Percentiles rank a stretch among this genome's conserved stretches.
Conservation (phyloP, 2,113 vertebrate genomes). For the Halichoerus grypus region DNA sequence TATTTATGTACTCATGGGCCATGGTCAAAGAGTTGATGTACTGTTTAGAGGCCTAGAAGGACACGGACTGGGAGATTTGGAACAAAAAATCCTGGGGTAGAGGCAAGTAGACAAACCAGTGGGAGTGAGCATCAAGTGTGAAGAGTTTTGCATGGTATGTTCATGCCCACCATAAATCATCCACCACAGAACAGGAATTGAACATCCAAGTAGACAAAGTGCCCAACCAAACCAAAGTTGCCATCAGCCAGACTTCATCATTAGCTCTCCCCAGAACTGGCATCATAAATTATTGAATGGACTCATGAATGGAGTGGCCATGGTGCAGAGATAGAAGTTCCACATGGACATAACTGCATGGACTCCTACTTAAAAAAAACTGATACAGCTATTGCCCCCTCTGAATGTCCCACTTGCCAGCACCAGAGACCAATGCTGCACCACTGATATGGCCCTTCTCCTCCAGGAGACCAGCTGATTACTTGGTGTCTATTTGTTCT, state of each 20-base stretch:
- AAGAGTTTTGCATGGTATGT: neutral
- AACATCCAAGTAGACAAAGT: neutral
- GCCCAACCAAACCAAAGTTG: neutral
- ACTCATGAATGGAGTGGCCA: neutral
- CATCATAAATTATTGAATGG: neutral
- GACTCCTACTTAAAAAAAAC: neutral
- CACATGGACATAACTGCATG: neutral
- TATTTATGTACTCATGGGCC: neutral
- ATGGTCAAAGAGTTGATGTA: neutral
- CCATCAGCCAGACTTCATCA: neutral
- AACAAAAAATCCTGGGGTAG: neutral
- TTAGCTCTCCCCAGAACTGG: neutral
- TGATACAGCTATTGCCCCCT: neutral
- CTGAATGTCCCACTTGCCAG: neutral
- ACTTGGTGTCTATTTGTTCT: neutral
- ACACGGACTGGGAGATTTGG: neutral
- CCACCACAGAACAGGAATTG: neutral
- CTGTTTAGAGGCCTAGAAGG: neutral
- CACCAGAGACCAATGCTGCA: neutral
- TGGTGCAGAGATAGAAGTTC: neutral
- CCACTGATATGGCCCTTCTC: neutral
- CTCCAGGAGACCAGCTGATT: neutral
- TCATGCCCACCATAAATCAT: neutral
- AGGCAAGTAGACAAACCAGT: neutral
- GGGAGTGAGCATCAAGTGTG: neutral